Conservation (phyloP, 1,140 invertebrate species). For the Zophobas atratus region DNA sequence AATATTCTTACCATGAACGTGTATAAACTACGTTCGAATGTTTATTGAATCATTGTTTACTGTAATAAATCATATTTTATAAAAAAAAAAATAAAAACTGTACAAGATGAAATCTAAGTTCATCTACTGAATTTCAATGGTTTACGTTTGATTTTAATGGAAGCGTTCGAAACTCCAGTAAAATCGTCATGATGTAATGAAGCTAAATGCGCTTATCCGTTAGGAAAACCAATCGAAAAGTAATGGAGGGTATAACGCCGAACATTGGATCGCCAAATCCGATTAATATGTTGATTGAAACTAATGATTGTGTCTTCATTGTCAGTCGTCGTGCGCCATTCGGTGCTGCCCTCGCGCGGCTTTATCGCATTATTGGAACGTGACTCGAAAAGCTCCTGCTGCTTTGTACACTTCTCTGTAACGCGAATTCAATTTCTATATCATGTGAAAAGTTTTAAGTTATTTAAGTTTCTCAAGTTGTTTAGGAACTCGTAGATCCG, state of each 20-base stretch:
- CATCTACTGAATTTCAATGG: too few species aligned
- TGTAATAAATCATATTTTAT: too few species aligned
- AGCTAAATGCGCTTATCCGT: constrained; percentile 62
- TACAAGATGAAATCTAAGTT: too few species aligned
- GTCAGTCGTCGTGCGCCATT: constrained; percentile 59
- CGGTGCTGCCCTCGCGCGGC: constrained; percentile 56
- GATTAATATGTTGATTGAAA: constrained; percentile 67
- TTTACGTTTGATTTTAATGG: constrained; percentile 10
- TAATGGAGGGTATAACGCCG: constrained; percentile 62
- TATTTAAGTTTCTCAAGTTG: constrained; percentile 51
- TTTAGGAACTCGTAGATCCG: constrained; percentile 31
- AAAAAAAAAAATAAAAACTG: too few species aligned
- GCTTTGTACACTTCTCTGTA: constrained; percentile 47
- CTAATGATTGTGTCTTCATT: constrained; percentile 66
- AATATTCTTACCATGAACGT: too few species aligned
- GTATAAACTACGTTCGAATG: too few species aligned
- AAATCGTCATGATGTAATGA: constrained; percentile 31
- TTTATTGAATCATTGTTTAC: too few species aligned
- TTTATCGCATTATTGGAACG: constrained; percentile 55
- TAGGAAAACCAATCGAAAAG: constrained; percentile 56
- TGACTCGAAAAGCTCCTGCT: constrained; percentile 52
- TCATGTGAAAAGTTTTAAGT: constrained; percentile 55
- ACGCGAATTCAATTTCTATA: constrained; percentile 56
- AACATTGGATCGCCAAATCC: constrained; percentile 59
- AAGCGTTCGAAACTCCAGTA: background rate